Evolutionary conservation across 2,113 vertebrate genomes (phyloP).

Genomic region (Plecturocebus donacophilus): DNA sequence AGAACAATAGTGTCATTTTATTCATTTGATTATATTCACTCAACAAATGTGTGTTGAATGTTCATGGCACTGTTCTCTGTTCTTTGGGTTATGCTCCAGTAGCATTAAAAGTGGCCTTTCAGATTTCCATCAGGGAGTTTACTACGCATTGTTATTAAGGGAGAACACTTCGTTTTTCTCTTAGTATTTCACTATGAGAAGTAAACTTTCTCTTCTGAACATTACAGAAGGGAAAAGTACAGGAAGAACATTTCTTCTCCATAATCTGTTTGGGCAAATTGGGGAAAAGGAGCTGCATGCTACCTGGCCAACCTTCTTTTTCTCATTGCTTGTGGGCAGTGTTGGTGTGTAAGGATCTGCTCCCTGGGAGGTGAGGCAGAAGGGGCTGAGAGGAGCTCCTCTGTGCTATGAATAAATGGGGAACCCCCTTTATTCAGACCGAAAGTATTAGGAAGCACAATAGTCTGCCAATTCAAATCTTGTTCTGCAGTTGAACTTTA

Average conservation of each 20-base stretch:
- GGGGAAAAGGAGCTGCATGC: background rate
- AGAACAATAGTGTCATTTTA: background rate
- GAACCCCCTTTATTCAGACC: background rate
- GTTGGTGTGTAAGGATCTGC: too few species aligned
- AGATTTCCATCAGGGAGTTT: background rate
- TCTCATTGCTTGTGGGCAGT: background rate
- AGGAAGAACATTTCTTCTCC: background rate
- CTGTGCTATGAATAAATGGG: background rate
- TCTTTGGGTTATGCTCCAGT: background rate
- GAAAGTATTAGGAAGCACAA: background rate
- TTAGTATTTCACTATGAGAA: background rate
- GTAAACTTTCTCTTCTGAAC: background rate
- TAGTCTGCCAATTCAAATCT: background rate
- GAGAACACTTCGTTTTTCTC: background rate
- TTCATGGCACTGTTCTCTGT: background rate
- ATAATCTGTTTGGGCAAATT: too few species aligned
- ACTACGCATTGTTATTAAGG: background rate
- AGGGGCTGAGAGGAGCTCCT: background rate
- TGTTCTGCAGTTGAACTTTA: background rate
- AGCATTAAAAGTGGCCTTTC: background rate
- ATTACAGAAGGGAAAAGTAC: background rate
- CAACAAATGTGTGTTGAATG: background rate
- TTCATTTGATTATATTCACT: background rate
- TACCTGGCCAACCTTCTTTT: background rate
- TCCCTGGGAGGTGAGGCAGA: background rate